Base-by-base conservation (phyloP, 2,888 invertebrate genomes). In the Eudemis profundana region DNA sequence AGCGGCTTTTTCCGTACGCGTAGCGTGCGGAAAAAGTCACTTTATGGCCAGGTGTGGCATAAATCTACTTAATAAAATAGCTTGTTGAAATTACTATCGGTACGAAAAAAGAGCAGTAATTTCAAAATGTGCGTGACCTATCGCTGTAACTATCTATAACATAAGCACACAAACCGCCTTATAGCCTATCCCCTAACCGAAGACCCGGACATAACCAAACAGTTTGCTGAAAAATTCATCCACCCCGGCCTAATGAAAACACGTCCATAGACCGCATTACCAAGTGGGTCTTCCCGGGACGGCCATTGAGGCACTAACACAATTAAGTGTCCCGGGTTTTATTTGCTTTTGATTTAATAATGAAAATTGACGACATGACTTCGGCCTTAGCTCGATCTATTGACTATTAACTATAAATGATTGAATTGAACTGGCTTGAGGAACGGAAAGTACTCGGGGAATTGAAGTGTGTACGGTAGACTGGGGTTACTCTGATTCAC, bases 291-390 rank as follows among this genome's bases (percentile, higher is more conserved):
- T 8, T 27, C 19, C 5, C 15, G 36, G 46, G 36, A 47, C 56
- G 62, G 46, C 46, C 36, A 49, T 63, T 40, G 33, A 47, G 33
- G 51, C 64, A 59, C 65, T 65, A 65, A 65, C 60, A 36, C 65
- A 65, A 65, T 65, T 60, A 65, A 53, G 21, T 40, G 59, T 4
- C 21, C 38, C n/a, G 53, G 38, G 38, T 59, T 65, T 65, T 65
- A 65, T 65, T 65, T 65, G 60, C 23, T 65, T 60, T 53, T 65
- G 65, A 65, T 65, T 60, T 51, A 60, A 65, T 65, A 65, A 65
- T 65, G 60, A 60, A 53, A 29, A 54, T 21, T 27, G 66, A 54
- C 49, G 61, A 36, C 15, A 42, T 38, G 40, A 27, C 36, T 19
- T 19, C 14, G 15, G 15, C 15, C 17, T 51, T 64, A 64, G 64